A percentile compares a stretch with the other conserved stretches of the same genome.
phyloP scores from a whole-genome alignment of 2,797 vertebrate genomes.

The Micropoecilia bifurca region DNA sequence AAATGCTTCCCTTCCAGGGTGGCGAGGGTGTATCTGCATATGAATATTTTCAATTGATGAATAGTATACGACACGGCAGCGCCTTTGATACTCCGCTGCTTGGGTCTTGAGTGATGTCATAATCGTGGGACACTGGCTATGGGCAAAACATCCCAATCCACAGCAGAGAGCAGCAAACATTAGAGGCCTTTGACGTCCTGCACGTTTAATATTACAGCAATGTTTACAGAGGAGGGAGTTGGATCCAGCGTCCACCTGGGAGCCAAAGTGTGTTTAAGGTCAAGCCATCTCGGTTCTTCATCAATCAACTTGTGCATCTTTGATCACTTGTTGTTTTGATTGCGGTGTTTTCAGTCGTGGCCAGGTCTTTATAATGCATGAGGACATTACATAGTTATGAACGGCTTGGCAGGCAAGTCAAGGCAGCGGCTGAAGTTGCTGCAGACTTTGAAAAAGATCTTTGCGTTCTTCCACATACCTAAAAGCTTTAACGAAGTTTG shows the following conservation, averaged over 20 bases:
- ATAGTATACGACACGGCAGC: slow-evolving; percentile 67
- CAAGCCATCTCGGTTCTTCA: slow-evolving; percentile 76
- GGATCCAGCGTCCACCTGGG: slow-evolving; percentile 61
- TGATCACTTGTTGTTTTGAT: slow-evolving; percentile 79
- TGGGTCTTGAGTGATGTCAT: slow-evolving; percentile 79
- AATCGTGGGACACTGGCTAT: slow-evolving; percentile 75
- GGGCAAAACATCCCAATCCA: slow-evolving; percentile 74
- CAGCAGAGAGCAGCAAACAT: slow-evolving; percentile 71
- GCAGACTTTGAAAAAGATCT: slow-evolving; percentile 56
- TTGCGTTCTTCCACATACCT: slow-evolving; percentile 48
- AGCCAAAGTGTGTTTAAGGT: slow-evolving; percentile 79
- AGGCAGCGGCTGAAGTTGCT: slow-evolving; percentile 61
- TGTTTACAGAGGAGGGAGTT: slow-evolving; percentile 77
- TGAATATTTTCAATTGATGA: slow-evolving; percentile 88
- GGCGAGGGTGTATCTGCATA: slow-evolving; percentile 72
- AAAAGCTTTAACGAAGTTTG: slow-evolving; percentile 36
- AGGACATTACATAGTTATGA: slow-evolving; percentile 78
- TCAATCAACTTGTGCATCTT: slow-evolving; percentile 72
- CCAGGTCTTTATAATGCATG: slow-evolving; percentile 78
- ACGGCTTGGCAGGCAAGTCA: slow-evolving; percentile 70
- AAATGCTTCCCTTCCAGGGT: slow-evolving; percentile 66
- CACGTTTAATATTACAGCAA: slow-evolving; percentile 83
- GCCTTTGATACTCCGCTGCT: slow-evolving; percentile 80
- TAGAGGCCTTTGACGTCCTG: slow-evolving; percentile 69
- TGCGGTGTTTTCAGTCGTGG: slow-evolving; percentile 69